Evolutionary conservation across 2,888 invertebrate genomes (phyloP), one percentile per base, ranked within the genome.

Genomic region (Julus scanicus): DNA sequence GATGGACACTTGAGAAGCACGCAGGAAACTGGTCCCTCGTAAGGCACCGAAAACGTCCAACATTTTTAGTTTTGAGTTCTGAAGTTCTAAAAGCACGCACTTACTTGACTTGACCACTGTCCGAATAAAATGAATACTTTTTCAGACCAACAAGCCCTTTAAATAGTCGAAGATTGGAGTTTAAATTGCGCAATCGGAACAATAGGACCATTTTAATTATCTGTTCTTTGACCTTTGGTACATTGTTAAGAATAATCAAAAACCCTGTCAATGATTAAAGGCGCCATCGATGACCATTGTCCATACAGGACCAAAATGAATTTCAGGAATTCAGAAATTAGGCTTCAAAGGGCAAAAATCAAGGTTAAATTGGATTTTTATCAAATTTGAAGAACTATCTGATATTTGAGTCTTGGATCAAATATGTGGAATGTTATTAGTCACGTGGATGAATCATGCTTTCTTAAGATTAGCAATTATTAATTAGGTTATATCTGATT

Each of bases 1-100:
- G 20, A 85, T 85, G 17, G 85, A 20, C 9, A 85, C 49, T 0
- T 6, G 44, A 1, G 85, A 44, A 11, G 49, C n/a, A 9, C 85
- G 44, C 20, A 85, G 15, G 20, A 85, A 85, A 20, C 29, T 1
- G 44, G 20, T 37, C 3, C 37, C 48, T 13, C 17, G 40, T n/a
- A 85, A n/a, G 15, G 49, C 48, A 20, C 85, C 85, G n/a, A 85
- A 85, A n/a, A 85, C 85, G 48, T 85, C 85, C 85, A 85, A 17
- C 85, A 44, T 85, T 6, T 48, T 49, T 2, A 48, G 20, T 5
- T 20, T 15, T 80, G 20, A n/a, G 17, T 83, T 83, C 39, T 71
- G 2, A 71, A 44, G 44, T 20, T 80, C 80, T 37, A 37, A 8
- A 80, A 6, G 4, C 20, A 80, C 80, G 37, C 13, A 80, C 80